Conservation (phyloP, 2,888 invertebrate genomes). For the Bursaphelenchus okinawaensis region DNA sequence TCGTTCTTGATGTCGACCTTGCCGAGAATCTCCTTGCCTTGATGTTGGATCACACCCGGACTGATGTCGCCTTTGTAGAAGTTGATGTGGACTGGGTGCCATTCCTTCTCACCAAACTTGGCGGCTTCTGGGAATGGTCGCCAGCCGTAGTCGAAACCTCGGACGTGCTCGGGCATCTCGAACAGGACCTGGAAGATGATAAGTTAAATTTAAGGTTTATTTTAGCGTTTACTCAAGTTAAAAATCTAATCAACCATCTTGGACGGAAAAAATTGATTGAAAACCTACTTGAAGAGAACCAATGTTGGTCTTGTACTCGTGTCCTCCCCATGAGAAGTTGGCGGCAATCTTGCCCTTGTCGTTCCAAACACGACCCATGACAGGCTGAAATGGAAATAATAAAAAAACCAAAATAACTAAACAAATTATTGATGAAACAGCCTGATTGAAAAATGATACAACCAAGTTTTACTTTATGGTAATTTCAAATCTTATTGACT, state of each 20-base stretch:
- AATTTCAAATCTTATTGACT: too few species aligned
- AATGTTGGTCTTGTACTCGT: conserved; percentile 45
- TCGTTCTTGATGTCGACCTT: conserved; percentile 52
- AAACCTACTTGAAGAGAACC: conserved; percentile 38
- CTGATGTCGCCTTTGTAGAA: conserved; percentile 48
- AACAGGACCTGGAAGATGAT: conserved; percentile 23
- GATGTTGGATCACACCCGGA: conserved; percentile 39
- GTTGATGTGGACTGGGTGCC: conserved; percentile 37
- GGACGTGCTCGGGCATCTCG: conserved; percentile 45
- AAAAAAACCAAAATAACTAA: background rate
- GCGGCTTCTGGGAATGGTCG: conserved; percentile 47
- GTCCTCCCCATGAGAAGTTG: conserved; percentile 44
- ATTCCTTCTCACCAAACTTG: conserved; percentile 34
- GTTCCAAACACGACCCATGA: conserved; percentile 54
- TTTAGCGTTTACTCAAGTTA: too few species aligned
- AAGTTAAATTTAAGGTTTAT: too few species aligned
- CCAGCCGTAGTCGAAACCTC: conserved; percentile 54
- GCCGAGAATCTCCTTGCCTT: conserved; percentile 49
- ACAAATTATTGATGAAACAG: background rate
- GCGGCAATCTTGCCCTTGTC: conserved; percentile 49
- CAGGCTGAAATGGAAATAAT: too few species aligned
- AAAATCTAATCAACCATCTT: too few species aligned
- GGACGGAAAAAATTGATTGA: too few species aligned
- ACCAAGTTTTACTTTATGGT: too few species aligned
- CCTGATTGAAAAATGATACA: too few species aligned